These are phyloP conservation scores for Torymus texanus DNA, from an alignment of 2,888 invertebrate species.

Conservation along the genomic window DNA sequence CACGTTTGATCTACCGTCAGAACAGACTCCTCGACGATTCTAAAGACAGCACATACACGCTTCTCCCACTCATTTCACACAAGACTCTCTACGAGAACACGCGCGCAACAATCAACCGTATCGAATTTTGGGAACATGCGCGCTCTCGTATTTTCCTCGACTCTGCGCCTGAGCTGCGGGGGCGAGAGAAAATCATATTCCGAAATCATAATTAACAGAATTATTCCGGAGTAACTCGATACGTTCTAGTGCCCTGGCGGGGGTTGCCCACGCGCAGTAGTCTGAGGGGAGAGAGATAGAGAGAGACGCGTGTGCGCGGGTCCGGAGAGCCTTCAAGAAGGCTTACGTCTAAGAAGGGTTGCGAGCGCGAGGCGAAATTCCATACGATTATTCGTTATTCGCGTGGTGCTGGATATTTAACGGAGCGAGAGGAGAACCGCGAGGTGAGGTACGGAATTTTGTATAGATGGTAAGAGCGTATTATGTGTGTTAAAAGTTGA, in stretches of 20 bases:
- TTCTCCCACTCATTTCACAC: too few species aligned
- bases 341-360: constrained; percentile 68
- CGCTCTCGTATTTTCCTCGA: constrained; percentile 19
- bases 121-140: constrained; percentile 35
- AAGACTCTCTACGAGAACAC: too few species aligned
- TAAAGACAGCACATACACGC: too few species aligned
- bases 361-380: constrained; percentile 47
- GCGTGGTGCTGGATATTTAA: constrained; percentile 38
- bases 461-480: not conserved
- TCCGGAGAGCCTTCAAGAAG: constrained; percentile 60
- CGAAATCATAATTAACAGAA: constrained; percentile 75
- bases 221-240: constrained; percentile 73
- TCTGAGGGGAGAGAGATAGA: not conserved
- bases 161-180: not conserved
- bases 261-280: not conserved
- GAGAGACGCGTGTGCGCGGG: constrained; percentile 10
- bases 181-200: constrained; percentile 66
- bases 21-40: too few species aligned
- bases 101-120: constrained; percentile 48
- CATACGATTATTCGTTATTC: constrained; percentile 46
- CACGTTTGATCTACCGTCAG: too few species aligned
- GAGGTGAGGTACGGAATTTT: constrained; percentile 12
- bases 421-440: constrained; percentile 2
- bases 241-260: constrained; percentile 61
- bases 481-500: too few species aligned